Percentiles rank a stretch among this genome's conserved stretches.
phyloP scores from a whole-genome alignment of 2,797 vertebrate species.

The Spinus olivaceus region DNA sequence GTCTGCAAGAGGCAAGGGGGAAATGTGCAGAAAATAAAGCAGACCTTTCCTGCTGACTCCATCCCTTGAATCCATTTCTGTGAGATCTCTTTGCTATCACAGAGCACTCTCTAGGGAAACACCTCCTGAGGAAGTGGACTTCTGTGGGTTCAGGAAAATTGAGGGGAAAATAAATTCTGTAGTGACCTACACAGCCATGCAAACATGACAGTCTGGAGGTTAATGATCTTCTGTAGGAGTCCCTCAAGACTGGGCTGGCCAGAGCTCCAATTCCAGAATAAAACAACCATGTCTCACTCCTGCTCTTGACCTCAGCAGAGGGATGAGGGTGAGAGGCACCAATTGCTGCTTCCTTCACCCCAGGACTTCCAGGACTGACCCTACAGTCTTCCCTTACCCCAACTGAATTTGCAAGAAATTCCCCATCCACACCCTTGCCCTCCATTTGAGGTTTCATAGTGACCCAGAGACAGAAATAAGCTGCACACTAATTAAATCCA shows the following conservation, averaged over 20 bases:
- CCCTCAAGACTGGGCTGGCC: neutral
- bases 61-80: neutral
- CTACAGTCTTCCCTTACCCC: neutral
- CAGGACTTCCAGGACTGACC: neutral
- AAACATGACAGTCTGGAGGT: neutral
- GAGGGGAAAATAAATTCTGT: neutral
- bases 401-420: neutral
- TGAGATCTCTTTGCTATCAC: neutral
- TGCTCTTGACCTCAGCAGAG: neutral
- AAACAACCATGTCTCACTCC: neutral
- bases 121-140: neutral
- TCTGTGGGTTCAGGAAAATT: neutral
- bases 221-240: neutral
- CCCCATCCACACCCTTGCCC: neutral
- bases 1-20: neutral
- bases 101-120: neutral
- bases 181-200: neutral
- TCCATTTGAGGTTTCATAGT: neutral
- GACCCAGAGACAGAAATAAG: slow-evolving; percentile 10
- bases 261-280: neutral
- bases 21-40: neutral
- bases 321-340: neutral
- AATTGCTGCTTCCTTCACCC: neutral
- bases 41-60: neutral
- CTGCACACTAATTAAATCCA: slow-evolving; percentile 36